Base-by-base conservation (phyloP, 1,140 invertebrate genomes). In the Caenorhabditis latens region DNA sequence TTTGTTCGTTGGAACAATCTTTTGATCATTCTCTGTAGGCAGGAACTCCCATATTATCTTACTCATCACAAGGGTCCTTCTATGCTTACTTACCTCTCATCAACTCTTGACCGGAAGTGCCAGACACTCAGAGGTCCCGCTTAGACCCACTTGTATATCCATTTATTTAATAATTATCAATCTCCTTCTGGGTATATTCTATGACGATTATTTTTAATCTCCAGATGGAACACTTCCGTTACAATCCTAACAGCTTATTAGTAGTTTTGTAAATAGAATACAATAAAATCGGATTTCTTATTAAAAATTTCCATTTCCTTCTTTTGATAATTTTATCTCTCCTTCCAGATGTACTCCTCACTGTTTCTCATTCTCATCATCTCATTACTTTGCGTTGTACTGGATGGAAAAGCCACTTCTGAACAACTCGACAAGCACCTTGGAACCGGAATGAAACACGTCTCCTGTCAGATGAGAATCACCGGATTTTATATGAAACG, bases 401-500 rank as follows among this genome's bases (percentile, higher is more conserved):
- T 24, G n/a, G 71, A 79, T n/a, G 71, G 71, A 50, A 79, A 79
- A 24, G 71, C 53, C 11, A 79, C 71, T 32, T 6, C 43, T 11
- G 71, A 79, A 50, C 71, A 79, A 79, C 40, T 79, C 4, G 71
- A 79, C 42, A 79, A 24, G 24, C 50, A 79, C 11, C 71, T 79
- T 32, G 71, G 71, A 0, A 19, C 71, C 43, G 71, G 71, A 79
- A 79, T 79, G 71, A 79, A 79, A 42, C 71, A 79, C 46, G 71
- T 79, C 1, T 79, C 71, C 13, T 79, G 71, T 79, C 71, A 79
- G 40, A 79, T 79, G 46, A 79, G 71, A n/a, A 50, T 79, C n/a
- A 79, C 71, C 46, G 71, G 71, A 50, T 79, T 79, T 50, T 79
- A 79, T 14, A 79, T 79, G 71, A 79, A 79, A 50, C 43, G 71